Percentiles rank a stretch among this genome's conserved stretches.
Conservation (phyloP, 1,140 invertebrate species). For the Cydia fagiglandana region DNA sequence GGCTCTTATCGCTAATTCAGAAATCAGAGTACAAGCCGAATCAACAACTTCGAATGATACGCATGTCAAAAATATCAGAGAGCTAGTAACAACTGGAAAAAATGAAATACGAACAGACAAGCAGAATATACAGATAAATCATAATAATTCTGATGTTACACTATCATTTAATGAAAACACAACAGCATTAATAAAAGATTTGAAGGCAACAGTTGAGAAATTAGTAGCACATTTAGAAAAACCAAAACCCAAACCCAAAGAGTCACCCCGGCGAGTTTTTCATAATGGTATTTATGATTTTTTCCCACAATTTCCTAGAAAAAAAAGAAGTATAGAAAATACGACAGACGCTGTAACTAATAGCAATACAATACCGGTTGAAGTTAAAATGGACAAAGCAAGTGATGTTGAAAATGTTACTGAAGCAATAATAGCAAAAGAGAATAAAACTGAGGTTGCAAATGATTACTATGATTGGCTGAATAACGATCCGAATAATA, state of each 20-base stretch:
- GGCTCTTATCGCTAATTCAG: neutral
- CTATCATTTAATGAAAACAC: conserved; percentile 6
- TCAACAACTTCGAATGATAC: neutral
- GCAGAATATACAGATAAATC: neutral
- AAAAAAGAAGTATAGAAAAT: neutral
- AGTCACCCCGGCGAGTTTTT: neutral
- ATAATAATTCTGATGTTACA: conserved; percentile 1
- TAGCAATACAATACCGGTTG: neutral
- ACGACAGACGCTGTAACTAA: neutral
- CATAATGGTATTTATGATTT: neutral
- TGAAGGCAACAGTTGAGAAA: neutral
- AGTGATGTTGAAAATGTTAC: neutral
- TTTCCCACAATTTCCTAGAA: neutral
- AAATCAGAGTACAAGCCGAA: neutral
- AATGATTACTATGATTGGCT: neutral
- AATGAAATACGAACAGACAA: neutral
- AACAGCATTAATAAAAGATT: conserved; percentile 4
- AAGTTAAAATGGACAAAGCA: neutral
- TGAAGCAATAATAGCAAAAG: neutral
- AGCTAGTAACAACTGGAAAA: neutral
- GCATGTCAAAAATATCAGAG: neutral
- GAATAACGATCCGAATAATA: neutral
- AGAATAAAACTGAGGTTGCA: neutral
- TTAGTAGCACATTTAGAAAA: neutral
- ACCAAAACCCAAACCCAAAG: neutral